phyloP scores from a whole-genome alignment of 2,888 invertebrate genomes.

The Eilema depressum region DNA sequence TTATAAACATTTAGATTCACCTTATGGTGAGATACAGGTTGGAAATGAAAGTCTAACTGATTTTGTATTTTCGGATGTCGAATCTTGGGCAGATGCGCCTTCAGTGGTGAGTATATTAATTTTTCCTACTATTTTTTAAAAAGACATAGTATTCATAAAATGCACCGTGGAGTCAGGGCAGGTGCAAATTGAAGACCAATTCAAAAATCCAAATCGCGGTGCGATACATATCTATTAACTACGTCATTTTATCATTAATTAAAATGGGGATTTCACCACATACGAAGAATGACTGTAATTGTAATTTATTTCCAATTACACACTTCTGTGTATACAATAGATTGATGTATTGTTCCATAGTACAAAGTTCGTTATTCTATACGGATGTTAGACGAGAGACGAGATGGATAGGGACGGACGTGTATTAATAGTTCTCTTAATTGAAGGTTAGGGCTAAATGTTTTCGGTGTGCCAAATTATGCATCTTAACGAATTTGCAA shows the following conservation, averaged over 20 bases:
- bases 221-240: neutral
- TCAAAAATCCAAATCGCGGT: neutral
- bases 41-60: constrained; percentile 88
- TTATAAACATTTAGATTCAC: constrained; percentile 70
- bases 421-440: constrained; percentile 65
- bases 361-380: constrained; percentile 76
- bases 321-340: constrained; percentile 55
- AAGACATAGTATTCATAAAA: neutral
- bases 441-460: constrained; percentile 76
- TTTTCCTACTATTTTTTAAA: neutral
- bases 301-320: constrained; percentile 57
- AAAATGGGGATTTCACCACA: constrained; percentile 56
- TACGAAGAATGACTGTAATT: constrained; percentile 24
- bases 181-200: neutral
- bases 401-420: constrained; percentile 66
- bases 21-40: constrained; percentile 84
- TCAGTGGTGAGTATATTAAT: constrained; percentile 87
- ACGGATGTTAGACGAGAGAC: constrained; percentile 58
- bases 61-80: constrained; percentile 86
- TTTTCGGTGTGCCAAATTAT: constrained; percentile 58
- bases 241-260: neutral
- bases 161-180: constrained; percentile 72
- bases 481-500: constrained; percentile 35
- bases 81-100: constrained; percentile 87
- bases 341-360: constrained; percentile 59